Conservation (phyloP, 1,140 invertebrate species). For the Ceratosolen fusciceps region DNA sequence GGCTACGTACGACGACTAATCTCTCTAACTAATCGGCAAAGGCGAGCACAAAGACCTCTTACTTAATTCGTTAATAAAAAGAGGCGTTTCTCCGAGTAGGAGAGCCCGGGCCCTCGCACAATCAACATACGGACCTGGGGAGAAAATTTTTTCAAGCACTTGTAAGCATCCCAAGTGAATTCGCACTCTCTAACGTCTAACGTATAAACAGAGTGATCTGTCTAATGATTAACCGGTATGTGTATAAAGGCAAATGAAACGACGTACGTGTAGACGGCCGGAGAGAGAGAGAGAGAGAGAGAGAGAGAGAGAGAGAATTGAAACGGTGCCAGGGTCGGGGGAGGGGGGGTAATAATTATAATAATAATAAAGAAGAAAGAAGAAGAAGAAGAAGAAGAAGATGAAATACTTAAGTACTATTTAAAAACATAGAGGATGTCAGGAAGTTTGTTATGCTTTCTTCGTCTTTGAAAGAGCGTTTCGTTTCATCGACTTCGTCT, state of each 20-base stretch:
- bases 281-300: too few species aligned
- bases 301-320: too few species aligned
- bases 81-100: too few species aligned
- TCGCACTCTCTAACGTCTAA: neutral
- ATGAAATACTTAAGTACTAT: constrained; percentile 43
- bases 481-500: constrained; percentile 31
- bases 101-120: neutral
- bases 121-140: neutral
- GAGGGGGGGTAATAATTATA: too few species aligned
- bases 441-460: constrained; percentile 42
- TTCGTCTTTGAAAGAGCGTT: neutral
- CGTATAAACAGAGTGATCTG: constrained; percentile 1
- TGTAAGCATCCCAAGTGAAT: neutral
- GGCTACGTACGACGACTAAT: neutral
- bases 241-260: too few species aligned
- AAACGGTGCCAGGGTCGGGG: too few species aligned
- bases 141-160: too few species aligned
- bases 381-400: neutral
- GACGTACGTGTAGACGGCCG: too few species aligned
- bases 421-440: constrained; percentile 18
- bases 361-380: neutral
- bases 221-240: constrained; percentile 28
- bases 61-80: too few species aligned
- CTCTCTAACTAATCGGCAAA: neutral
- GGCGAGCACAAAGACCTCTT: too few species aligned